Base-by-base conservation (phyloP, 2,888 invertebrate species). In the Cylloceria caligata region DNA sequence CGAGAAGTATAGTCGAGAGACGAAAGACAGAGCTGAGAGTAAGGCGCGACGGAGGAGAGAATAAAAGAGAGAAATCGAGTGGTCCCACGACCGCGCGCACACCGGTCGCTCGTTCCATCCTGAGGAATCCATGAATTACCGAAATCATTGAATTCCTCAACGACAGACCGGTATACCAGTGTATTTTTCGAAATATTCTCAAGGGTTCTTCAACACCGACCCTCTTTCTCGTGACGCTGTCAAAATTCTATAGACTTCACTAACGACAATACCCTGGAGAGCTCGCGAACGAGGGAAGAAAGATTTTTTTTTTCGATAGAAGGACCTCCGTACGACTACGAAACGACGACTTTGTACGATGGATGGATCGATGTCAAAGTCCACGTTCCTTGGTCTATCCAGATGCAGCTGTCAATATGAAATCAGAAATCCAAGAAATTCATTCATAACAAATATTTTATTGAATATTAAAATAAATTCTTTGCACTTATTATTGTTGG, bases 81-180 rank as follows among this genome's bases (percentile, higher is more conserved):
- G 60, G 68, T 52, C 30, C 21, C 36, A 52, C 68, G 68, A 49
- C 16, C 21, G 16, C 34, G 4, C 4, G 47, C 9, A 13, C 42
- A 6, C 65, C 45, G 27, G 16, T n/a, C 16, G 34, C 16, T 19
- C 16, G 27, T 27, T 47, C 36, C 68, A 16, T 42, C 24, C 49
- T 45, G 62, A n/a, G 65, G 45, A 75, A 67, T 75, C 42, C 76
- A 76, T 76, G 68, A 76, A 76, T 76, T 68, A 76, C 60, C 76
- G 49, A 76, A 76, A 69, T 62, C 76, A 76, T 69, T 47, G 76
- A 69, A 76, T 69, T 76, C 60, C 68, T 9, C 55, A 19, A 60
- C 21, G 62, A 57, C 55, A 30, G 19, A 11, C 39, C 36, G 16
- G 49, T 42, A 21, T n/a, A 16, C 24, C 30, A 3, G 30, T 11